Percentiles rank a stretch among this genome's conserved stretches.
Conservation (phyloP, 2,888 invertebrate genomes). For the Sylvicola fuscatus region DNA sequence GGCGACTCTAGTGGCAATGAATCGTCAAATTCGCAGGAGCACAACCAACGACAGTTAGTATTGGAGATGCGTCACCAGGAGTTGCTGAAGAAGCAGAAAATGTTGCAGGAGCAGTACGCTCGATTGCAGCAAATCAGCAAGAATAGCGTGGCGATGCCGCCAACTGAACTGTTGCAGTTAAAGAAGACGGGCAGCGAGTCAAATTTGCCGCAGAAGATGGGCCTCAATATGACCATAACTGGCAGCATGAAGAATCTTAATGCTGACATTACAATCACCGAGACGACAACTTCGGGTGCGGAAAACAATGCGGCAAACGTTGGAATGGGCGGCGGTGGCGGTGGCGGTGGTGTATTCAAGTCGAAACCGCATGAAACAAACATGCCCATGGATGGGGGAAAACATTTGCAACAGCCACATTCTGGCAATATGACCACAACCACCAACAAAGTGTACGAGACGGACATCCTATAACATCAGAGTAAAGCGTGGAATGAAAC, state of each 20-base stretch:
- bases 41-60: slow-evolving; percentile 47
- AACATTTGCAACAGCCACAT: slow-evolving; percentile 10
- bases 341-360: slow-evolving; percentile 12
- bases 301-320: slow-evolving; percentile 11
- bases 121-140: slow-evolving; percentile 73
- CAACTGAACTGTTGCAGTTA: slow-evolving; percentile 34
- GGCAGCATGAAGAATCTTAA: slow-evolving; percentile 15
- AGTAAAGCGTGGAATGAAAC: slow-evolving; percentile 22
- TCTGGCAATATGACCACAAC: slow-evolving; percentile 25
- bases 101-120: slow-evolving; percentile 80
- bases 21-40: slow-evolving; percentile 54
- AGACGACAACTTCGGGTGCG: slow-evolving; percentile 8
- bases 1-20: slow-evolving; percentile 56
- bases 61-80: slow-evolving; percentile 79
- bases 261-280: slow-evolving; percentile 8
- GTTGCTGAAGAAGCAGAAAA: slow-evolving; percentile 65
- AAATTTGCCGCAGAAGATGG: slow-evolving; percentile 67
- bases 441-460: slow-evolving; percentile 73
- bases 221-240: slow-evolving; percentile 33
- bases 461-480: slow-evolving; percentile 73
- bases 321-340: slow-evolving; percentile 12
- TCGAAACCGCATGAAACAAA: slow-evolving; percentile 6
- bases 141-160: slow-evolving; percentile 42
- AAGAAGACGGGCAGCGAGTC: slow-evolving; percentile 82
- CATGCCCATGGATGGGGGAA: slow-evolving; percentile 4